Percentiles rank a stretch among this genome's conserved stretches.
Evolutionary conservation across 2,797 vertebrate species (phyloP).

Genomic region (Chelon auratus): DNA sequence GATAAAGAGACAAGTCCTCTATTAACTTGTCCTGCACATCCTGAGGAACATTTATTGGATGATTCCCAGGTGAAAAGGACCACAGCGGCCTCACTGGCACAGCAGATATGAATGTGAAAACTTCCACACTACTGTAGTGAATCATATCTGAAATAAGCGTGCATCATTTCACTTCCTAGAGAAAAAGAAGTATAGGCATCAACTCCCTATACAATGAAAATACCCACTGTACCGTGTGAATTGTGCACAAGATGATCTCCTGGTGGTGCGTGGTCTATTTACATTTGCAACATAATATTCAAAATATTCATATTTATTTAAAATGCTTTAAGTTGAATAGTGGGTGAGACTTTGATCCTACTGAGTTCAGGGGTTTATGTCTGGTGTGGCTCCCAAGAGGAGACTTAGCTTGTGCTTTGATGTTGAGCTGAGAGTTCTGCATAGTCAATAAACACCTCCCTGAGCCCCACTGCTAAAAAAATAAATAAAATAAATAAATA

Average conservation of each 20-base stretch:
- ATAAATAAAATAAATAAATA: too few species aligned
- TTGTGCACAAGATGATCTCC: constrained; percentile 7
- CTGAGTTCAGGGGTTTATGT: constrained; percentile 68
- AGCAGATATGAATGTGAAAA: neutral
- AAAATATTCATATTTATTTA: constrained; percentile 50
- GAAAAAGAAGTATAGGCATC: neutral
- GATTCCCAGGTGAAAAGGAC: constrained; percentile 2
- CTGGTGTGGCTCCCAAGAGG: constrained; percentile 64
- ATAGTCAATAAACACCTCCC: constrained; percentile 61
- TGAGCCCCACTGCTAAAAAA: constrained; percentile 16
- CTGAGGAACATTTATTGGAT: constrained; percentile 13
- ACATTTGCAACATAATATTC: constrained; percentile 40
- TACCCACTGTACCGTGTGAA: constrained; percentile 25
- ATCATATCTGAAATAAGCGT: constrained; percentile 18
- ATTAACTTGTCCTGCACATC: constrained; percentile 14
- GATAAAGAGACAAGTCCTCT: constrained; percentile 19
- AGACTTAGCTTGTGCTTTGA: constrained; percentile 66
- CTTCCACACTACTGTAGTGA: neutral
- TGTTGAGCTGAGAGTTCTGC: constrained; percentile 55
- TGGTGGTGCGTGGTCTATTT: constrained; percentile 23
- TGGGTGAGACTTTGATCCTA: constrained; percentile 63
- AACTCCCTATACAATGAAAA: constrained; percentile 23
- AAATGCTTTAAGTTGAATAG: constrained; percentile 50
- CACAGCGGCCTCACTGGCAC: neutral
- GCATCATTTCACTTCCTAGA: constrained; percentile 11